phyloP scores from a whole-genome alignment of 1,140 invertebrate species.

The Luehdorfia chinensis region DNA sequence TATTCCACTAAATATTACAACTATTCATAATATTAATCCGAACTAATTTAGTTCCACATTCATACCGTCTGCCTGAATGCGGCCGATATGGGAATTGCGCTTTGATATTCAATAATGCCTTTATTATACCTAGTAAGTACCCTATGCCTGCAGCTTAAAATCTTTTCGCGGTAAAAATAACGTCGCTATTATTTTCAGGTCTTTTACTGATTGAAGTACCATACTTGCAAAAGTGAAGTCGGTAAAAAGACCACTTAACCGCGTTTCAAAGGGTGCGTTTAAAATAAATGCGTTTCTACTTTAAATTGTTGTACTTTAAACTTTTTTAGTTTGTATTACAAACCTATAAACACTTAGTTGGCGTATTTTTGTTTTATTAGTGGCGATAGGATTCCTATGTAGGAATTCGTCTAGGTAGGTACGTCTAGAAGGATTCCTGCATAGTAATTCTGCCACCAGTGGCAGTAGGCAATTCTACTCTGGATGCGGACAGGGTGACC shows the following conservation, averaged over 20 bases:
- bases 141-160: too few species aligned
- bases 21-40: background rate
- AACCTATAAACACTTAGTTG: background rate
- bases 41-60: background rate
- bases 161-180: too few species aligned
- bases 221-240: constrained; percentile 2
- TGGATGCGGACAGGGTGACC: too few species aligned
- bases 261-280: constrained; percentile 1
- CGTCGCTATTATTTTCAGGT: background rate
- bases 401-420: too few species aligned
- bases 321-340: background rate
- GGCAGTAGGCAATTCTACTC: too few species aligned
- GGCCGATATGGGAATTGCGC: too few species aligned
- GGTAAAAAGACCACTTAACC: constrained; percentile 13
- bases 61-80: background rate
- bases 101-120: too few species aligned
- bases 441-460: too few species aligned
- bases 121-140: too few species aligned
- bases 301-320: constrained; percentile 2
- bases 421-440: too few species aligned
- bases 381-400: too few species aligned
- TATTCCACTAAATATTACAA: background rate
- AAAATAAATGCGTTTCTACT: background rate
- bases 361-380: background rate
- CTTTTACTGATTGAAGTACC: background rate